These are phyloP conservation scores for Drosophila kanekoi DNA, from an alignment of 2,888 invertebrate species.

Conservation along the genomic window DNA sequence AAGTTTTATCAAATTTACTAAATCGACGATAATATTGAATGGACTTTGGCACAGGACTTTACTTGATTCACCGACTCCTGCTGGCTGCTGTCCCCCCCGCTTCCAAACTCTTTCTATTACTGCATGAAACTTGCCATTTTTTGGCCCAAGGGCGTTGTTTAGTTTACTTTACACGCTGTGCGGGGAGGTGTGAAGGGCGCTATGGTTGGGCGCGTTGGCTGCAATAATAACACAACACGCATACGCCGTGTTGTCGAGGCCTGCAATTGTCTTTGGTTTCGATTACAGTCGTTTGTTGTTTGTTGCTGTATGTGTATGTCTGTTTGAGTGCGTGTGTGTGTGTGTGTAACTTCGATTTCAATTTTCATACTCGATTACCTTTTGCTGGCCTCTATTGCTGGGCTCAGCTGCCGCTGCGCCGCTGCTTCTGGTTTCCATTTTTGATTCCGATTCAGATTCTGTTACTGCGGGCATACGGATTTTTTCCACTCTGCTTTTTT, in stretches of 20 bases:
- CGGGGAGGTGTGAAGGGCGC: no score
- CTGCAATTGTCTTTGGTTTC: constrained; percentile 48
- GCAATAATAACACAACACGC: constrained; percentile 60
- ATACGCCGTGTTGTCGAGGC: constrained; percentile 46
- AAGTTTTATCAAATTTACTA: constrained; percentile 75
- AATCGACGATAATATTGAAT: constrained; percentile 77
- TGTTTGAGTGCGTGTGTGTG: constrained; percentile 3
- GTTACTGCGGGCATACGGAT: constrained; percentile 51
- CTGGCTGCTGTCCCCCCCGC: not conserved
- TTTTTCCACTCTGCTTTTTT: constrained; percentile 15
- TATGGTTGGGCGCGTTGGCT: constrained; percentile 9
- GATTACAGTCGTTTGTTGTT: constrained; percentile 48
- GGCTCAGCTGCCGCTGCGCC: constrained; percentile 7
- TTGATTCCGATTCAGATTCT: constrained; percentile 47
- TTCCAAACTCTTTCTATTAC: constrained; percentile 20
- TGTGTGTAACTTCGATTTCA: constrained; percentile 66
- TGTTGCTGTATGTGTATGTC: constrained; percentile 10
- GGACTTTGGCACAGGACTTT: constrained; percentile 37
- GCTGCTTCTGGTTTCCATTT: constrained; percentile 34
- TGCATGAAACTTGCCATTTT: constrained; percentile 55
- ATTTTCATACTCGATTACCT: constrained; percentile 81
- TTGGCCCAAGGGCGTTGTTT: constrained; percentile 52
- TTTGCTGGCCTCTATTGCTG: constrained; percentile 66
- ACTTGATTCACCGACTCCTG: not conserved
- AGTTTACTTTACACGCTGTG: constrained; percentile 33